These are phyloP conservation scores for Dendrolimus punctatus DNA, from an alignment of 1,140 invertebrate species.

Conservation along the genomic window DNA sequence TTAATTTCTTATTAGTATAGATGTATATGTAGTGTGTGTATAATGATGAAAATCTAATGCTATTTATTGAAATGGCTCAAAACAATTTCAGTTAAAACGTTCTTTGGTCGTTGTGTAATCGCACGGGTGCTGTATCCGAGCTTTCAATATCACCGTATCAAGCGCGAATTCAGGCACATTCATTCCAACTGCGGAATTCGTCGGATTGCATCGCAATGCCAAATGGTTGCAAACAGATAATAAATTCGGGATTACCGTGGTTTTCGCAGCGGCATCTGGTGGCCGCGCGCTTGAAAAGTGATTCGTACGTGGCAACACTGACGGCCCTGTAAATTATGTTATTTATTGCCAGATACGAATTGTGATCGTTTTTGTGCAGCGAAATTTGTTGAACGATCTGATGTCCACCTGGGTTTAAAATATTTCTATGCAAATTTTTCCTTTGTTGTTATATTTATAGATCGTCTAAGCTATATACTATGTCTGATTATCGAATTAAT, in stretches of 20 bases:
- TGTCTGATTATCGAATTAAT: no score
- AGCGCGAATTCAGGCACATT: constrained; percentile 33
- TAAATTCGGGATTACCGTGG: constrained; percentile 49
- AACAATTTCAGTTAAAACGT: constrained; percentile 1
- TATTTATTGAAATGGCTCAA: constrained; percentile 2
- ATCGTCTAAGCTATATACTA: no score
- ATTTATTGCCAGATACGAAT: constrained; percentile 9
- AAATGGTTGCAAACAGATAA: constrained; percentile 50
- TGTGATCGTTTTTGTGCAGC: constrained; percentile 1
- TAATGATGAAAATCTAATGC: constrained; percentile 1
- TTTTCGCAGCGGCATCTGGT: constrained; percentile 45
- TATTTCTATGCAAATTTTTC: no score
- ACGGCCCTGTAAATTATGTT: constrained; percentile 18
- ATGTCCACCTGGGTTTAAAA: no score
- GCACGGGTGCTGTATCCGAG: background rate
- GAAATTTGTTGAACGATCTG: background rate
- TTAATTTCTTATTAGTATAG: no score
- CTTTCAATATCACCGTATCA: constrained; percentile 19
- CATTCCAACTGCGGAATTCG: constrained; percentile 27
- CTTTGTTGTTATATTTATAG: no score
- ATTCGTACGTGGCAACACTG: constrained; percentile 21
- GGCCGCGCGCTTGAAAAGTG: constrained; percentile 27
- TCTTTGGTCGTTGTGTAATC: constrained; percentile 1
- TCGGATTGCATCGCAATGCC: constrained; percentile 32
- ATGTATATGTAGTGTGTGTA: background rate